A percentile compares a stretch with the other conserved stretches of the same genome.
Evolutionary conservation across 2,113 vertebrate species (phyloP).

Genomic region (Micronisus gabar): DNA sequence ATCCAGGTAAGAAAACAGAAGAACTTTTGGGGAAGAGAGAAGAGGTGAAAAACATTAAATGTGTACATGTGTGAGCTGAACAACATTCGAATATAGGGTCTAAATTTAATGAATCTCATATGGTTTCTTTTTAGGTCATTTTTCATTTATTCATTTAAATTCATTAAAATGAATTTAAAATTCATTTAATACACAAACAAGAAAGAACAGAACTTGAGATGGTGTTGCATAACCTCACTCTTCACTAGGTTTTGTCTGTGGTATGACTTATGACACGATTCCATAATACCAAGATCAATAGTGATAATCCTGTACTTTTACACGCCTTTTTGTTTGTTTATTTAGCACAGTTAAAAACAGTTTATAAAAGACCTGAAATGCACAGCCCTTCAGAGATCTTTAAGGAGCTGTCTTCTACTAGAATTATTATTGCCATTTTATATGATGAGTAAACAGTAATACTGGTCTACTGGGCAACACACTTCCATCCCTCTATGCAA

Average conservation of each 20-base stretch:
- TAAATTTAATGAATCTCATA: background rate
- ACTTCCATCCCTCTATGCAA: background rate
- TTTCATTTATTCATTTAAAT: background rate
- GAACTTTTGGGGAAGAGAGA: background rate
- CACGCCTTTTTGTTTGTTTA: background rate
- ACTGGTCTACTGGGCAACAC: background rate
- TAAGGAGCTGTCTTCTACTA: background rate
- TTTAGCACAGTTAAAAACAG: background rate
- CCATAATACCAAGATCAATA: background rate
- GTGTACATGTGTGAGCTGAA: background rate
- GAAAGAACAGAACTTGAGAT: background rate
- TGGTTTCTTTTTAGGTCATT: background rate
- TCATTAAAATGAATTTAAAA: background rate
- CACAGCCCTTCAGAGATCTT: background rate
- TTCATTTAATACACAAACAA: background rate
- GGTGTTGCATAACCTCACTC: background rate
- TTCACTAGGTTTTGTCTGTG: background rate
- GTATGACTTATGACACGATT: background rate
- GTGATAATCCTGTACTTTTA: background rate
- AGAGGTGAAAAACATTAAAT: background rate
- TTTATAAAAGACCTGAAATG: background rate
- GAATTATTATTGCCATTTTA: background rate
- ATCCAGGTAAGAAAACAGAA: background rate
- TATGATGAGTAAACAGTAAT: background rate
- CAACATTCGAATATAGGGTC: background rate